Base-by-base conservation (phyloP, 1,140 invertebrate genomes). In the Octopus bimaculoides region DNA sequence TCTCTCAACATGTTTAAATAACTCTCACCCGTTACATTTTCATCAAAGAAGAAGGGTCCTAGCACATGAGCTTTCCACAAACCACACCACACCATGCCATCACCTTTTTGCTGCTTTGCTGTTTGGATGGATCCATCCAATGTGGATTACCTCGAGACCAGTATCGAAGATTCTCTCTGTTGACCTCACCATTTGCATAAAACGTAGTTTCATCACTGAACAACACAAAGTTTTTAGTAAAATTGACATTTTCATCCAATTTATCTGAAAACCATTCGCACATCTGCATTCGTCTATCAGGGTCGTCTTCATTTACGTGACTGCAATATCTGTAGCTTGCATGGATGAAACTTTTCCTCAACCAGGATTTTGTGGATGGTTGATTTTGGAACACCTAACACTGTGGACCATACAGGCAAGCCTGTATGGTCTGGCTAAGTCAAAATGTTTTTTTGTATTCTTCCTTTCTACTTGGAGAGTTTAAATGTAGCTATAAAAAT, bases 271-370 rank as follows among this genome's bases (percentile, higher is more conserved):
- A 74, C 73, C 20, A 74, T 20, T 74, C 73, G 41, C 73, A 74
- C 73, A 3, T 74, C 73, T 74, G 2, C 0, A 52, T n/a, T 74
- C 4, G 73, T 74, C 73, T 74, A 74, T 74, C 73, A 10, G 73
- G 73, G 4, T 74, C 73, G 41, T 4, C 73, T 52, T 74, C 73
- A 20, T n/a, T 26, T 74, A 74, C 1, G 20, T 74, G 73, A 74
- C n/a, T 74, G 73, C 73, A 74, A 74, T n/a, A 74, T 74, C 41
- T 74, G 73, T 74, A 74, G 41, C 8, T 74, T 74, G 71, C 20
- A 74, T 74, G 71, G 71, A 74, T 74, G 20, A 74, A 74, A 74
- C 71, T 74, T 74, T n/a, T n/a, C n/a, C n/a, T n/a, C n/a, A n/a
- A n/a, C n/a, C n/a, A n/a, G n/a, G n/a, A n/a, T n/a, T n/a, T n/a